These are phyloP conservation scores for Temnopleurus reevesii DNA, from an alignment of 53 echinoderm and acorn worm genomes.

Conservation along the genomic window DNA sequence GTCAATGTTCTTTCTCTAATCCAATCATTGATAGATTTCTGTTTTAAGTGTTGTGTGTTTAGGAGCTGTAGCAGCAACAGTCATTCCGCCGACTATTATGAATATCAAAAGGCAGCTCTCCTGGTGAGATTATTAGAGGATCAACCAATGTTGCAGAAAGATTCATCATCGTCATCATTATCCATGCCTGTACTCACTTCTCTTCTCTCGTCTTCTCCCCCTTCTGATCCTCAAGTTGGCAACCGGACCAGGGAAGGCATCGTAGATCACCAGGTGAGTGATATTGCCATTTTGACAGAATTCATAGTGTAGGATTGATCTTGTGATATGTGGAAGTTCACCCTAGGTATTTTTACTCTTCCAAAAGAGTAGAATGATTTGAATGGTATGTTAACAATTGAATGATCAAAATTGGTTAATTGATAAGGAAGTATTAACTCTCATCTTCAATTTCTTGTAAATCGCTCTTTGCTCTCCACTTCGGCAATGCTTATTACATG, in stretches of 20 bases:
- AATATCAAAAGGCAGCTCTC: background rate
- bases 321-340: no score
- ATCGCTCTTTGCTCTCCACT: no score
- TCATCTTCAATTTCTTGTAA: no score
- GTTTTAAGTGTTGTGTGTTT: background rate
- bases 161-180: background rate
- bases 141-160: background rate
- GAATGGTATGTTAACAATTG: no score
- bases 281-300: background rate
- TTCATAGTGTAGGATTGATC: no score
- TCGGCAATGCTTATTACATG: no score
- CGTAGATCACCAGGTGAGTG: slow-evolving; percentile 17
- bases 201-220: slow-evolving; percentile 25
- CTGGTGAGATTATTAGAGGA: background rate
- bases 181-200: slow-evolving; percentile 12
- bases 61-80: background rate
- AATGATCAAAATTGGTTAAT: no score
- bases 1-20: background rate
- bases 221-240: slow-evolving; percentile 16
- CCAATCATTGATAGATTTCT: background rate
- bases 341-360: no score
- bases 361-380: no score
- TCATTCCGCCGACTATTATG: background rate
- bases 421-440: no score
- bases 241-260: background rate